Evolutionary conservation across 2,797 vertebrate species (phyloP).

Genomic region (Prunella strophiata): DNA sequence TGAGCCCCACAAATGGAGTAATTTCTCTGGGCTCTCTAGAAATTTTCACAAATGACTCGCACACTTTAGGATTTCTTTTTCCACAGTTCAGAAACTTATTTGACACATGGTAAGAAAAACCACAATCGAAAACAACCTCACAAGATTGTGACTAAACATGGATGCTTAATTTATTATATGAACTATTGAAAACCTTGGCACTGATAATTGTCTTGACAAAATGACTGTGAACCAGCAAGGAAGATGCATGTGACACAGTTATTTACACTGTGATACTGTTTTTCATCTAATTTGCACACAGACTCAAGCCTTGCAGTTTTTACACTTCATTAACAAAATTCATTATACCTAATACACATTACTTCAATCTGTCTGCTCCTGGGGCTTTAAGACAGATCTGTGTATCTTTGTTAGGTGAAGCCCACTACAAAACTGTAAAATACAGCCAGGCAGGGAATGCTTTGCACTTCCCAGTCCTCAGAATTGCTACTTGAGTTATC

Average conservation of each 20-base stretch:
- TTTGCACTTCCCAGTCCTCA: background rate
- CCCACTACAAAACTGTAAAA: background rate
- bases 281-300: slow-evolving; percentile 13
- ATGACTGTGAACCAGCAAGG: background rate
- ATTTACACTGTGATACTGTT: slow-evolving; percentile 10
- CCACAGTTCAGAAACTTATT: background rate
- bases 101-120: background rate
- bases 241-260: background rate
- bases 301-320: slow-evolving; percentile 15
- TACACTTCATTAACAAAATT: slow-evolving; percentile 31
- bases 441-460: background rate
- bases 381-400: background rate
- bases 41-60: background rate
- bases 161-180: background rate
- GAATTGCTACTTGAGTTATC: background rate
- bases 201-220: background rate
- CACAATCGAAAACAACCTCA: background rate
- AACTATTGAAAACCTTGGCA: slow-evolving; percentile 7
- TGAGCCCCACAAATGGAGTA: background rate
- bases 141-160: background rate
- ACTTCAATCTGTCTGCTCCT: background rate
- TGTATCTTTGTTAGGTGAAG: background rate
- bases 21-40: background rate
- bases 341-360: background rate
- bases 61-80: background rate